Evolutionary conservation across 1,140 invertebrate species (phyloP).

Genomic region (Trinorchestia longiramus): DNA sequence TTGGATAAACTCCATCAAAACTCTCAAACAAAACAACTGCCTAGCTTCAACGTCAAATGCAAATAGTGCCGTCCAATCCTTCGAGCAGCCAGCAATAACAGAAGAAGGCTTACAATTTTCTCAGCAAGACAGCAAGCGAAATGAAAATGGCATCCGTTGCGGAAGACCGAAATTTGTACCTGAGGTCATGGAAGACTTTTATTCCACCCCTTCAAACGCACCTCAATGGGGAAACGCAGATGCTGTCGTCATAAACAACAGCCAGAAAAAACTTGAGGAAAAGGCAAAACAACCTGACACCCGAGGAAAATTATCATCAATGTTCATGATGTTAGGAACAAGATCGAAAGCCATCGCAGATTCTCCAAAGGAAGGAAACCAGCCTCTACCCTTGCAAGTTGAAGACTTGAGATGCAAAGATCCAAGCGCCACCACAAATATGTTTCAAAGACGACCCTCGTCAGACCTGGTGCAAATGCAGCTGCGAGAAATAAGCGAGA

Average conservation of each 20-base stretch:
- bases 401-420: constrained; percentile 37
- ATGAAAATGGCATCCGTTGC: background rate
- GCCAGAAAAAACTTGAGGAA: background rate
- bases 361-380: background rate
- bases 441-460: background rate
- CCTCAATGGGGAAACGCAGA: background rate
- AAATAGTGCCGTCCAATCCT: background rate
- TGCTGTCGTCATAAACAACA: background rate
- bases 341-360: background rate
- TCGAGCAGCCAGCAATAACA: background rate
- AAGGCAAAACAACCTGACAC: background rate
- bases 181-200: background rate
- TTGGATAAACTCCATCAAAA: background rate
- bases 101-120: background rate
- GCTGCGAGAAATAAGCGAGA: constrained; percentile 28
- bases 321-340: background rate
- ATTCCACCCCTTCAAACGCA: background rate
- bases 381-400: constrained; percentile 10
- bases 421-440: background rate
- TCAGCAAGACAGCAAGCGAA: background rate
- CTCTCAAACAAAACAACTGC: background rate
- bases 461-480: constrained; percentile 17
- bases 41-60: background rate
- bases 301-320: background rate
- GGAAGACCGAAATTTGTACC: constrained; percentile 18